A percentile compares a stretch with the other conserved stretches of the same genome.
These are phyloP conservation scores for Drosophila nasuta DNA, from an alignment of 1,140 invertebrate species.

Conservation along the genomic window DNA sequence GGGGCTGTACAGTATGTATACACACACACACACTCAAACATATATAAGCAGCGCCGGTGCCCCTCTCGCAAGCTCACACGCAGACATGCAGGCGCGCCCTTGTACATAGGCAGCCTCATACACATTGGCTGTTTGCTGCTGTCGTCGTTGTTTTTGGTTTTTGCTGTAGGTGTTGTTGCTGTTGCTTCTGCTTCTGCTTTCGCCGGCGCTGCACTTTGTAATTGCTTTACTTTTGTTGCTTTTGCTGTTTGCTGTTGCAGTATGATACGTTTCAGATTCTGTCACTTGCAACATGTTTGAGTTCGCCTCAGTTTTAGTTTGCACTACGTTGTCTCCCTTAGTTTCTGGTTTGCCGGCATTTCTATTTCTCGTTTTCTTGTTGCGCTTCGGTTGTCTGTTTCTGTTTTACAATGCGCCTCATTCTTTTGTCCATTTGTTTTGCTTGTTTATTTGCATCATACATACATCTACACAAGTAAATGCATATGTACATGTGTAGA, in stretches of 20 bases:
- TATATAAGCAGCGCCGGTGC: constrained; percentile 14
- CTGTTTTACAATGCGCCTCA: constrained; percentile 21
- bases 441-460: constrained; percentile 54
- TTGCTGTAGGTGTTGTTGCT: constrained; percentile 35
- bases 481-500: background rate
- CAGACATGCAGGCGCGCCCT: constrained; percentile 58
- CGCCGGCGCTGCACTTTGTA: constrained; percentile 61
- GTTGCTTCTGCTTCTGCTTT: constrained; percentile 30
- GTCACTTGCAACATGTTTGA: constrained; percentile 43
- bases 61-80: constrained; percentile 46
- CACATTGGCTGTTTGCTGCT: constrained; percentile 71
- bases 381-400: constrained; percentile 2
- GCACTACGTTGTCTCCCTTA: constrained; percentile 30
- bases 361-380: constrained; percentile 11
- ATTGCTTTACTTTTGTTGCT: constrained; percentile 48
- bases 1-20: constrained; percentile 63
- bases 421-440: constrained; percentile 61
- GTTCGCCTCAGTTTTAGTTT: constrained; percentile 46
- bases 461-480: constrained; percentile 26
- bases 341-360: constrained; percentile 25
- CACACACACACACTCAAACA: constrained; percentile 31
- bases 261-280: constrained; percentile 32
- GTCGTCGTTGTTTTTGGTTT: constrained; percentile 37
- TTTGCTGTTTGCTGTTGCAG: constrained; percentile 50
- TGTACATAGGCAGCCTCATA: constrained; percentile 76